phyloP scores from a whole-genome alignment of 2,888 invertebrate species.

The Tetranychus piercei region DNA sequence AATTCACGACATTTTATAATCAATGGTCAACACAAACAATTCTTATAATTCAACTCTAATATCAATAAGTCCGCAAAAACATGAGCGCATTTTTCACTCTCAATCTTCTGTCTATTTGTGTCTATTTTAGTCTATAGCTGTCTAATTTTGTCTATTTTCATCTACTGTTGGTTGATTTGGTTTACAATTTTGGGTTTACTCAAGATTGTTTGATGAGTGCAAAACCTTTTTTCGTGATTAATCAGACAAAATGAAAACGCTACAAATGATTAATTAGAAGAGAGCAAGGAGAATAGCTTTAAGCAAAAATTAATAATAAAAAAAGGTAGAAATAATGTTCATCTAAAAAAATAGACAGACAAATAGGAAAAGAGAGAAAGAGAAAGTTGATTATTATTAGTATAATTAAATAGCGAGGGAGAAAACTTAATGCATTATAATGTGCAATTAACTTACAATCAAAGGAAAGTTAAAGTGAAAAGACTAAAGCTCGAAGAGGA shows the following conservation, averaged over 20 bases:
- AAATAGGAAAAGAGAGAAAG: no score
- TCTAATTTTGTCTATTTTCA: no score
- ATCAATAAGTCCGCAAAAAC: no score
- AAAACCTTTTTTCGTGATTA: background rate
- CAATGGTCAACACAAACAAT: background rate
- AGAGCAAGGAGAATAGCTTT: background rate
- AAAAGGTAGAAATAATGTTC: no score
- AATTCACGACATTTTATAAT: background rate
- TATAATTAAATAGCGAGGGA: background rate
- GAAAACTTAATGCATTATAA: background rate
- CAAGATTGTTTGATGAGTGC: background rate
- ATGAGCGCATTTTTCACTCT: no score
- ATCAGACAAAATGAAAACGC: background rate
- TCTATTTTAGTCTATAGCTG: no score
- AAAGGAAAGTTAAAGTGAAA: background rate
- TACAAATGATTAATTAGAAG: background rate
- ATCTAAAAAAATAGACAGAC: no score
- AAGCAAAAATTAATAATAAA: background rate
- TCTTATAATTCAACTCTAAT: no score
- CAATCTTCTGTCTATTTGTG: no score
- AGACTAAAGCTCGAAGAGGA: background rate
- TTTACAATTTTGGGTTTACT: background rate
- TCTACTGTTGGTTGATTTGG: no score
- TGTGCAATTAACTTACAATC: background rate
- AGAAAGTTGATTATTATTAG: background rate